Percentiles rank a stretch among this genome's conserved stretches.
These are phyloP conservation scores for Collichthys lucidus DNA, from an alignment of 2,113 vertebrate species.

Conservation along the genomic window DNA sequence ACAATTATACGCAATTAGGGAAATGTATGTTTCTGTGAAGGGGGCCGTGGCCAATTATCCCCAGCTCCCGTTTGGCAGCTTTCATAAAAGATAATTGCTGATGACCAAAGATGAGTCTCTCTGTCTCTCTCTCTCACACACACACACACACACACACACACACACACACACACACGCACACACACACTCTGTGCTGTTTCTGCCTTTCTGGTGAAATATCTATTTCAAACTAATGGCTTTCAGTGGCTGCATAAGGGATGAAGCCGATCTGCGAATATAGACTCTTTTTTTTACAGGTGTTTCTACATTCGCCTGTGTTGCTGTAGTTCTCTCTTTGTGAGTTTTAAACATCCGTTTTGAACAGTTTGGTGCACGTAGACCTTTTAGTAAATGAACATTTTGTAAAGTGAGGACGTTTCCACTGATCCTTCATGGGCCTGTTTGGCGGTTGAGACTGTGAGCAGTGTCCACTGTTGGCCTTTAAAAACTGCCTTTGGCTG, in stretches of 20 bases:
- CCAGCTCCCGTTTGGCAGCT: conserved; percentile 79
- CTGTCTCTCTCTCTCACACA: background rate
- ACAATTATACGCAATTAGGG: conserved; percentile 86
- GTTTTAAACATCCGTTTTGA: background rate
- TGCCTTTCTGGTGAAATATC: conserved; percentile 66
- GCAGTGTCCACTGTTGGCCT: background rate
- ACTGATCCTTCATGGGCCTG: background rate
- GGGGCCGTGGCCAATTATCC: conserved; percentile 79
- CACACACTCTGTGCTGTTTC: conserved; percentile 34
- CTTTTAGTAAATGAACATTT: background rate
- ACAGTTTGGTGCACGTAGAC: background rate
- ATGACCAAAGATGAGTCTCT: conserved; percentile 78
- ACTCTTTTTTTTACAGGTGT: conserved; percentile 1
- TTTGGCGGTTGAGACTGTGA: background rate
- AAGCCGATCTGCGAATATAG: background rate
- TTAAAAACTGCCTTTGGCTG: too few species aligned
- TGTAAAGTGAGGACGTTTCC: background rate
- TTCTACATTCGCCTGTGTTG: background rate
- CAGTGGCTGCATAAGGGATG: conserved; percentile 31
- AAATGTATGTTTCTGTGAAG: conserved; percentile 82
- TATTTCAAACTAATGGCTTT: conserved; percentile 74
- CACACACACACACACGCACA: too few species aligned
- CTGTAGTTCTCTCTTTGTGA: background rate
- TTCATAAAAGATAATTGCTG: conserved; percentile 83
- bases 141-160: too few species aligned